phyloP scores from a whole-genome alignment of 1,140 invertebrate species.

The Oreohelix idahoensis region DNA sequence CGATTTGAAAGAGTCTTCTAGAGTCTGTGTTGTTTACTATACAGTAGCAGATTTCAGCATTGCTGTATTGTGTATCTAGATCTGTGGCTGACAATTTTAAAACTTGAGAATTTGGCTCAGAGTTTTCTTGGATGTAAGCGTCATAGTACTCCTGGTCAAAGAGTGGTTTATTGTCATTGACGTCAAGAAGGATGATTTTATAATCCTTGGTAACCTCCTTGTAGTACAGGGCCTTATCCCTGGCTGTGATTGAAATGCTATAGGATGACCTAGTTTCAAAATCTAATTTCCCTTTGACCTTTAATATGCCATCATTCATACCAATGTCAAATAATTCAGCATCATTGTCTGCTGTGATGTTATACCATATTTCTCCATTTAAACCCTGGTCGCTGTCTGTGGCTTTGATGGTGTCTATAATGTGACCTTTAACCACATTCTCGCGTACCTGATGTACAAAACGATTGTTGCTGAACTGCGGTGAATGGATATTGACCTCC shows the following conservation, averaged over 20 bases:
- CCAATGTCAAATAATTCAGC: conserved; percentile 84
- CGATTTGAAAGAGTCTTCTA: conserved; percentile 84
- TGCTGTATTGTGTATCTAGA: conserved; percentile 54
- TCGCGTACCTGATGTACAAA: conserved; percentile 86
- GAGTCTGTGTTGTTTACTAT: conserved; percentile 77
- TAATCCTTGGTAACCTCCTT: conserved; percentile 83
- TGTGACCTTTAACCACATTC: conserved; percentile 88
- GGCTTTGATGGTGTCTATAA: conserved; percentile 87
- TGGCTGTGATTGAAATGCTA: conserved; percentile 87
- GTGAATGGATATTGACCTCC: conserved; percentile 85
- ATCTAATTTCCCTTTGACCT: conserved; percentile 85
- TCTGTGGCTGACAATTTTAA: conserved; percentile 73
- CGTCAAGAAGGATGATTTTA: conserved; percentile 73
- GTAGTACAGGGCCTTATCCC: conserved; percentile 76
- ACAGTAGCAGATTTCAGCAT: conserved; percentile 61
- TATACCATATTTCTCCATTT: conserved; percentile 89
- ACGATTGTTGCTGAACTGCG: conserved; percentile 79
- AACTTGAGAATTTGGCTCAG: conserved; percentile 82
- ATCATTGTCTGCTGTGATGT: conserved; percentile 87
- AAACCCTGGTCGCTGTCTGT: conserved; percentile 87
- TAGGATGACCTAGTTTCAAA: conserved; percentile 89
- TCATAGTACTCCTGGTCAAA: conserved; percentile 68
- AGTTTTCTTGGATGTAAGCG: conserved; percentile 75
- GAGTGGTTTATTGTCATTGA: conserved; percentile 81
- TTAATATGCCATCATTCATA: conserved; percentile 83